phyloP scores from a whole-genome alignment of 2,888 invertebrate species.

The Trissolcus brochymenae region DNA sequence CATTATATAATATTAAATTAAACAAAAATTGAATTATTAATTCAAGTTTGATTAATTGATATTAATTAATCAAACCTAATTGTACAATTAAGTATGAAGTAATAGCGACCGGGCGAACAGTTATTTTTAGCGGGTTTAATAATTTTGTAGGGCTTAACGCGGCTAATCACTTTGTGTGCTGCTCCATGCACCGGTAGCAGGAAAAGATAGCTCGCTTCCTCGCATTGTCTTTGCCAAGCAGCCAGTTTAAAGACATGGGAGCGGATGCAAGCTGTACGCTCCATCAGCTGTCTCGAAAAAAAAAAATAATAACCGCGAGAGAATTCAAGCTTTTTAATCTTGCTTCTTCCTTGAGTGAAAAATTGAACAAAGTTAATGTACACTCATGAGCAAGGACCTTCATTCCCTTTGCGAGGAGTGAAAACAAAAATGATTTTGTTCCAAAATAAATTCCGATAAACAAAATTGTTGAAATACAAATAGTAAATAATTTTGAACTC shows the following conservation, averaged over 20 bases:
- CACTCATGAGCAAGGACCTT: too few species aligned
- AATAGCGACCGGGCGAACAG: conserved; percentile 27
- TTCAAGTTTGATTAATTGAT: conserved; percentile 22
- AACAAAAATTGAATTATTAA: too few species aligned
- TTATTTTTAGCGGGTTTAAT: conserved; percentile 39
- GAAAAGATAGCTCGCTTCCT: conserved; percentile 75
- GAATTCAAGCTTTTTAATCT: conserved; percentile 1
- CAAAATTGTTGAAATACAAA: too few species aligned
- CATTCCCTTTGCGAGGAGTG: too few species aligned
- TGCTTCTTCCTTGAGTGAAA: neutral
- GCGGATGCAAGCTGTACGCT: conserved; percentile 70
- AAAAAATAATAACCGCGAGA: conserved; percentile 30
- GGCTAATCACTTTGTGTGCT: conserved; percentile 35
- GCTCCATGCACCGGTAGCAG: conserved; percentile 61
- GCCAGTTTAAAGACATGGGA: conserved; percentile 72
- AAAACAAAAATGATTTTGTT: too few species aligned
- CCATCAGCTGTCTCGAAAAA: conserved; percentile 64
- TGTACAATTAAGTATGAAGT: conserved; percentile 14
- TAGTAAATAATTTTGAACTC: neutral
- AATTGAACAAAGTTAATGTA: too few species aligned
- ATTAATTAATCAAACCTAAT: conserved; percentile 7
- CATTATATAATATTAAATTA: too few species aligned
- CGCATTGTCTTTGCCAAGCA: conserved; percentile 72
- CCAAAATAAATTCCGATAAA: too few species aligned
- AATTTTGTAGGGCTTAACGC: conserved; percentile 39